Evolutionary conservation across 2,113 vertebrate genomes (phyloP).

Genomic region (Lepus europaeus): DNA sequence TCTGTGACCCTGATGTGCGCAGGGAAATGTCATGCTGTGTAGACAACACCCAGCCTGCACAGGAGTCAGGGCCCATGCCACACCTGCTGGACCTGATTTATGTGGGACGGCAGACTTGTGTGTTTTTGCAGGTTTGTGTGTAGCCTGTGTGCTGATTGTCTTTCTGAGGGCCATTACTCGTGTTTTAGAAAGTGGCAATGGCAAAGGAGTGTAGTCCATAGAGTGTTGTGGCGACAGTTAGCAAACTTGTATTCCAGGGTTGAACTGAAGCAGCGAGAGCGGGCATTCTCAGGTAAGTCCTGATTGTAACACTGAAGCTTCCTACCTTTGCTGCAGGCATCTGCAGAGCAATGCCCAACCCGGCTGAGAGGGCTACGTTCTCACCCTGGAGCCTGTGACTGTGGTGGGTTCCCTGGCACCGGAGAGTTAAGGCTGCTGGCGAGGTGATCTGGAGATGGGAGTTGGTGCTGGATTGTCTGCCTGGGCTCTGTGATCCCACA

Average conservation of each 20-base stretch:
- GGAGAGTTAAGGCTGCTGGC: background rate
- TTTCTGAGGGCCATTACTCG: background rate
- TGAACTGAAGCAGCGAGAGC: background rate
- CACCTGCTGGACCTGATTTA: background rate
- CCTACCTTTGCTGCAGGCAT: background rate
- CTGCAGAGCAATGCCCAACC: background rate
- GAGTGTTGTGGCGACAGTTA: background rate
- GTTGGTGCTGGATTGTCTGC: background rate
- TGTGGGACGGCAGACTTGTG: background rate
- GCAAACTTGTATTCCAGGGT: background rate
- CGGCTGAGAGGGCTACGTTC: background rate
- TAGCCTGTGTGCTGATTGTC: background rate
- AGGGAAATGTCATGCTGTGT: background rate
- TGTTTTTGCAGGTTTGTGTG: background rate
- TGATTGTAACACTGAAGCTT: background rate
- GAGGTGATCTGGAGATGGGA: background rate
- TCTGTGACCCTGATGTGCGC: too few species aligned
- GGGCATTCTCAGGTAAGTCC: background rate
- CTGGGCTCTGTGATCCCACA: background rate
- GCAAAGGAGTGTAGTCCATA: background rate
- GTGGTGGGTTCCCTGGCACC: background rate
- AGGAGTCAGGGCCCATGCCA: background rate
- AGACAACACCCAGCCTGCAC: too few species aligned
- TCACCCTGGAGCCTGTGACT: background rate
- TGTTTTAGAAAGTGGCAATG: conserved; percentile 13